Conservation (phyloP, 2,888 invertebrate species). For the Scaptomyza polygonia region DNA sequence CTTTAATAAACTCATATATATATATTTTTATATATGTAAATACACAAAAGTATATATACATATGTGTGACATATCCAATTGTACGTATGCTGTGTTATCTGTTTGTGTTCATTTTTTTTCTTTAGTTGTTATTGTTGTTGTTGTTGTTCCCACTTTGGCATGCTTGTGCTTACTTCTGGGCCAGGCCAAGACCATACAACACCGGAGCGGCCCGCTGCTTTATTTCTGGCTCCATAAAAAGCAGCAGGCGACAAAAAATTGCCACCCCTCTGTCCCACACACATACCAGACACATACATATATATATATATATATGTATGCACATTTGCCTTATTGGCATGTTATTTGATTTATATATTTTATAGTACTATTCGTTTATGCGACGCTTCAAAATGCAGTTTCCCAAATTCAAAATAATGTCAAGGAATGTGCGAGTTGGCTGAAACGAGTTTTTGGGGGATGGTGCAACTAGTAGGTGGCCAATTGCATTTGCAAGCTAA, state of each 20-base stretch:
- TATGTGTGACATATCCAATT: constrained; percentile 13
- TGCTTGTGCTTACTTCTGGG: constrained; percentile 14
- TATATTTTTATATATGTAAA: not conserved
- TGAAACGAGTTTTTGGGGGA: not conserved
- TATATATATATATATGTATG: not conserved
- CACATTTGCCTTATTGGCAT: constrained; percentile 42
- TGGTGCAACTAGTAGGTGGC: not conserved
- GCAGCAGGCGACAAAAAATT: constrained; percentile 47
- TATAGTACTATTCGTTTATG: constrained; percentile 32
- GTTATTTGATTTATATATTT: constrained; percentile 68
- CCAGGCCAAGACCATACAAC: constrained; percentile 14
- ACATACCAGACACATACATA: not conserved
- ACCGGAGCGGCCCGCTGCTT: constrained; percentile 1
- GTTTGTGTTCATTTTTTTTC: constrained; percentile 1
- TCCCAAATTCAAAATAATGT: constrained; percentile 33
- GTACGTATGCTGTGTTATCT: constrained; percentile 26
- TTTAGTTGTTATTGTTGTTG: constrained; percentile 9
- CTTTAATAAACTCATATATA: constrained; percentile 13
- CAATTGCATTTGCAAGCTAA: constrained; percentile 53
- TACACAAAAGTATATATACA: not conserved
- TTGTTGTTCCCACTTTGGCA: constrained; percentile 5
- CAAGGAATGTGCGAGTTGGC: not conserved
- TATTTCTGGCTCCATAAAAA: constrained; percentile 32
- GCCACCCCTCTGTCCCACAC: constrained; percentile 8
- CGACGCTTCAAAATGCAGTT: constrained; percentile 47